phyloP scores from a whole-genome alignment of 2,888 invertebrate genomes.

The Diarsia brunnea region DNA sequence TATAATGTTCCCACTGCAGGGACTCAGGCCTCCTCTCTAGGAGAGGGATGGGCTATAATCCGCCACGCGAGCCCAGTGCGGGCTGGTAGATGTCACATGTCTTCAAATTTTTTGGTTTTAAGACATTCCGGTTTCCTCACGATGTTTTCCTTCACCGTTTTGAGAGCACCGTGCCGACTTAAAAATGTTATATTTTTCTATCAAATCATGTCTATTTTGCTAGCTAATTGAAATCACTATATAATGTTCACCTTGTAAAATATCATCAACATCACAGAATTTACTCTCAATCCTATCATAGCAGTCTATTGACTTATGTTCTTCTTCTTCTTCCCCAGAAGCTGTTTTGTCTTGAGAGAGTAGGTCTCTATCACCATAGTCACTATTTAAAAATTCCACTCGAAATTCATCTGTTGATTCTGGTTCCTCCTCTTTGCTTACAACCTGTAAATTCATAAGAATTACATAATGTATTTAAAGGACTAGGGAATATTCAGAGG shows the following conservation, averaged over 20 bases:
- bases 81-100: too few relatives aligned
- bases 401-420: slow-evolving; percentile 48
- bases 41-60: too few relatives aligned
- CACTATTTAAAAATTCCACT: slow-evolving; percentile 55
- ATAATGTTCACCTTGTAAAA: slow-evolving; percentile 59
- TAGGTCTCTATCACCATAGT: slow-evolving; percentile 55
- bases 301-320: slow-evolving; percentile 37
- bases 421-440: slow-evolving; percentile 53
- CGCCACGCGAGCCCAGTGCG: too few relatives aligned
- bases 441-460: slow-evolving; percentile 40
- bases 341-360: slow-evolving; percentile 57
- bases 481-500: neutral
- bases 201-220: neutral
- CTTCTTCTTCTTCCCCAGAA: slow-evolving; percentile 56
- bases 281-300: slow-evolving; percentile 57
- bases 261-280: slow-evolving; percentile 64
- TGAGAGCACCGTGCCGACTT: neutral
- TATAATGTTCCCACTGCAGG: too few relatives aligned
- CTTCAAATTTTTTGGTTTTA: too few relatives aligned
- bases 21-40: too few relatives aligned
- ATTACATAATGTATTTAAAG: neutral
- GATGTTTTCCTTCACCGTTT: too few relatives aligned
- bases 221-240: neutral
- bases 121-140: too few relatives aligned
- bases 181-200: neutral